These are phyloP conservation scores for Fissipunctia ypsillon DNA, from an alignment of 2,888 invertebrate genomes.

Conservation along the genomic window DNA sequence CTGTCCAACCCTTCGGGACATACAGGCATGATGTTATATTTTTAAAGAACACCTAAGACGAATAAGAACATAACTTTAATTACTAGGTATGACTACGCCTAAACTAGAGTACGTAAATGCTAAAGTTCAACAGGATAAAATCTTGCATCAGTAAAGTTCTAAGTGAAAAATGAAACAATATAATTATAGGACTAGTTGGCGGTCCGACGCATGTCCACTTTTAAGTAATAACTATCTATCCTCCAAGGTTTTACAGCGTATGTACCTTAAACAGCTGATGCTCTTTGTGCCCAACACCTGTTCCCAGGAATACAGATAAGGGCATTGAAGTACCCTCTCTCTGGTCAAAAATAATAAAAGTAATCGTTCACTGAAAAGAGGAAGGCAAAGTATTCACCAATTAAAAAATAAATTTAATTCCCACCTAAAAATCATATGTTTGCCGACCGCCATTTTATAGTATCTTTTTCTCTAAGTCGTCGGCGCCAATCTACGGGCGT, in stretches of 20 bases:
- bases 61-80: not conserved
- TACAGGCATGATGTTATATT: too few species aligned
- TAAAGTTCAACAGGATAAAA: too few species aligned
- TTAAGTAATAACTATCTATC: not conserved
- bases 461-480: conserved; percentile 77
- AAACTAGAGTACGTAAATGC: not conserved
- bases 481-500: conserved; percentile 78
- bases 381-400: not conserved
- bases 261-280: conserved; percentile 35
- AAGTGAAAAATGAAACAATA: not conserved
- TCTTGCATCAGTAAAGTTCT: not conserved
- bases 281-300: not conserved
- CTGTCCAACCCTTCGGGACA: too few species aligned
- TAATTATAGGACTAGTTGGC: not conserved
- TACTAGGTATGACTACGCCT: not conserved
- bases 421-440: conserved; percentile 62
- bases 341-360: not conserved
- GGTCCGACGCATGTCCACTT: conserved; percentile 9
- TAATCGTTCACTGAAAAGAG: not conserved
- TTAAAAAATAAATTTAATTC: conserved; percentile 33
- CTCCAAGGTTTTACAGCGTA: not conserved
- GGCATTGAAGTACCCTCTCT: not conserved
- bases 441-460: conserved; percentile 70
- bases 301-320: not conserved
- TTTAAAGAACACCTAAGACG: not conserved